Percentiles rank a stretch among this genome's conserved stretches.
These are phyloP conservation scores for Cloeon dipterum DNA, from an alignment of 2,888 invertebrate species.

Conservation along the genomic window DNA sequence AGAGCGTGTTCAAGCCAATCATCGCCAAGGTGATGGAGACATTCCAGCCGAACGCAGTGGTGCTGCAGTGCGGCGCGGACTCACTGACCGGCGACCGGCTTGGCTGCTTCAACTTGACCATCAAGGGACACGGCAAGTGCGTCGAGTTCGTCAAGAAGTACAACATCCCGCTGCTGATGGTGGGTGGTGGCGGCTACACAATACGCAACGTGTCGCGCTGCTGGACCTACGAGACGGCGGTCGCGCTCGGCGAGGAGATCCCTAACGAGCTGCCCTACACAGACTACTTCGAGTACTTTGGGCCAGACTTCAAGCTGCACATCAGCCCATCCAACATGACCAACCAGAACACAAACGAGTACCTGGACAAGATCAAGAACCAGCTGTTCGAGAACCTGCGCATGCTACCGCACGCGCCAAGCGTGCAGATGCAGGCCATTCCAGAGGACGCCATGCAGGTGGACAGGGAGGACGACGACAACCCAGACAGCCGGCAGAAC, in stretches of 20 bases:
- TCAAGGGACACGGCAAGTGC: constrained; percentile 84
- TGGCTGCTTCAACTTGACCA: constrained; percentile 95
- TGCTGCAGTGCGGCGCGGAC: constrained; percentile 96
- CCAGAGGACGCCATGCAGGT: constrained; percentile 60
- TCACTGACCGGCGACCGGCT: constrained; percentile 90
- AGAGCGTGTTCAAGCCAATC: constrained; percentile 88
- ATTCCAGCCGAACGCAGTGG: constrained; percentile 94
- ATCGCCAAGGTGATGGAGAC: constrained; percentile 97
- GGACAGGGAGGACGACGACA: constrained; percentile 53
- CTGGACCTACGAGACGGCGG: constrained; percentile 98
- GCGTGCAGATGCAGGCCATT: constrained; percentile 69
- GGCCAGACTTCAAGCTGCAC: constrained; percentile 97
- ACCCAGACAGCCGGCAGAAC: constrained; percentile 73
- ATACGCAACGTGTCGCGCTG: constrained; percentile 97
- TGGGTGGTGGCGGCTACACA: constrained; percentile 97
- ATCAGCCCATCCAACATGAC: constrained; percentile 98
- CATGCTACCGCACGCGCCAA: constrained; percentile 94
- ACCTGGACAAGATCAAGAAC: constrained; percentile 91
- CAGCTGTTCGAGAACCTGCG: constrained; percentile 87
- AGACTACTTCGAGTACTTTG: constrained; percentile 99
- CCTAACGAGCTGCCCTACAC: constrained; percentile 98
- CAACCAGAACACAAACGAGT: constrained; percentile 94
- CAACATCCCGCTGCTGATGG: constrained; percentile 83
- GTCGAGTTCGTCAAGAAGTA: constrained; percentile 96
- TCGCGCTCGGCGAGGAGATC: constrained; percentile 86